Base-by-base conservation (phyloP, 53 echinoderm and acorn worm species). In the Holothuria scabra region DNA sequence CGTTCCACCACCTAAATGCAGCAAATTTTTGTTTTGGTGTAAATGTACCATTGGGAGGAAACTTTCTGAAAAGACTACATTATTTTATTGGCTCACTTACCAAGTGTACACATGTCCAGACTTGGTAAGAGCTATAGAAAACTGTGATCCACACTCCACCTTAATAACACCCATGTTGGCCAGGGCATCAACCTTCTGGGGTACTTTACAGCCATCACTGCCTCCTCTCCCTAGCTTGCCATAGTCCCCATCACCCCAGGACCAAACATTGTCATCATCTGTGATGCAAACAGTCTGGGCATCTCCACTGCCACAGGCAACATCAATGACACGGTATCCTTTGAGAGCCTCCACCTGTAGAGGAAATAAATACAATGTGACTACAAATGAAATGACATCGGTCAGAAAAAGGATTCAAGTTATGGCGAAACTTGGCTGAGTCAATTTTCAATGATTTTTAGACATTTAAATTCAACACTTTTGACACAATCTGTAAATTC, bases 71-170 rank as follows among this genome's bases (percentile, higher is more conserved):
- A n/a, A n/a, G 41, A 10, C 41, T 0, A 41, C 41, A 3, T 41
- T n/a, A n/a, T n/a, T n/a, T 41, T 10, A 41, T 4, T 3, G 41
- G 41, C 41, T 41, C 5, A 80, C 91, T 44, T 86, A 96, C 96
- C 96, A 96, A 10, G 96, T 96, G 60, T 96, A 92, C 9, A 96
- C 96, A 74, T 87, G 86, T 1, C 96, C 96, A 37, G 96, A 88
- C 38, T 96, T 96, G 56, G 93, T 94, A 26, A 90, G 87, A 6
- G 96, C 93, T 11, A 96, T 93, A 12, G 96, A 96, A 66, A 96
- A 96, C 89, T 96, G 96, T 58, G 96, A 96, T 13, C 96, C 96
- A 64, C 96, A 96, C 59, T 96, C 96, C 85, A 96, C 96, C 75
- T 90, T 96, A 25, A 94, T 90, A n/a, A 96, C 96, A 23, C 96